Evolutionary conservation across 2,888 invertebrate species (phyloP), one percentile per base, ranked within the genome.

Genomic region (Drosophila niveifrons): DNA sequence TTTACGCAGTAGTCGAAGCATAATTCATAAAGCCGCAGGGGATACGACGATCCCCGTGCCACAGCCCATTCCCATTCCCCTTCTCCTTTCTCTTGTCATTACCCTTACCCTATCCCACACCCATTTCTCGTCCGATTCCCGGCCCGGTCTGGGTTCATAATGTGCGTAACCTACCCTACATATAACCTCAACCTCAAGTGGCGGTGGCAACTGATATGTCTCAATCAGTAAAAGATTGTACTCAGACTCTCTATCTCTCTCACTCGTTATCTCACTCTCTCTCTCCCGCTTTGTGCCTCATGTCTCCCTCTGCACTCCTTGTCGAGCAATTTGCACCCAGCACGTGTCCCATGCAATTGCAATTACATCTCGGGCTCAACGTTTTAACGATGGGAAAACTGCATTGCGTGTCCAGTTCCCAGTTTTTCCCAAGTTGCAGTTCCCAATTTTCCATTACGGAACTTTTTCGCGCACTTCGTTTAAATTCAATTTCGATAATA

Each of bases 371-470:
- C 59, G 77, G 77, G 80, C 57, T 62, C 47, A 50, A 52, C 47
- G 71, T 72, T 78, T 88, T 82, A 86, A 84, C 83, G 88, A 82
- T 84, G 88, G 88, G 84, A 84, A 84, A 84, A 78, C 70, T 69
- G 68, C 65, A 76, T 73, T 62, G 46, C 39, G 46, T 51, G 56
- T 41, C 55, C 66, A 59, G 34, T 58, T 46, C 57, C 57, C 13
- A 4, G 39, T 39, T 34, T 34, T 34, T 13, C 39, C 6, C 39
- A 39, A 36, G 36, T 29, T 17, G 11, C 11, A 47, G 17, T 28
- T 55, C 39, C 48, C 34, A 29, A 29, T 10, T 47, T 58, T 46
- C 36, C 61, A 29, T 36, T 15, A 46, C 39, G 50, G 15, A 66
- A 74, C 57, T 68, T 68, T 72, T 68, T 63, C 63, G 78, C 72